Evolutionary conservation across 2,113 vertebrate species (phyloP).

Genomic region (Sinocyclocheilus maitianheensis): DNA sequence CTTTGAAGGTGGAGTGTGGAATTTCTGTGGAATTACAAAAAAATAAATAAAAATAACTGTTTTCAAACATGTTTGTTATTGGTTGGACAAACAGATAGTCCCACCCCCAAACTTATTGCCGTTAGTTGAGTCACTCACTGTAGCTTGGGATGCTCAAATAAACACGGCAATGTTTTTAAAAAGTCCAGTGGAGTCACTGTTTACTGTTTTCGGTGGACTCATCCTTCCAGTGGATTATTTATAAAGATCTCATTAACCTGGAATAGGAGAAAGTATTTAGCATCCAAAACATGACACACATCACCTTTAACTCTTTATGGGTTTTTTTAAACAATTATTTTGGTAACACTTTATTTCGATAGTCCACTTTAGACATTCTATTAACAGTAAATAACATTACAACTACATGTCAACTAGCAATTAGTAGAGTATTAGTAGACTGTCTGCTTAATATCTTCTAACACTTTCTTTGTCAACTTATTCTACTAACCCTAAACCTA

Average conservation of each 20-base stretch:
- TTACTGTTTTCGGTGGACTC: not conserved
- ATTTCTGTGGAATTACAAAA: not conserved
- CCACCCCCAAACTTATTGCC: not conserved
- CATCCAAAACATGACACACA: not conserved
- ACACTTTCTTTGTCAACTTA: too few relatives aligned
- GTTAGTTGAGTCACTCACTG: conserved; percentile 5
- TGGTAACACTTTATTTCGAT: too few relatives aligned
- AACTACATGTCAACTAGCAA: too few relatives aligned
- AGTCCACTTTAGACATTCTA: too few relatives aligned
- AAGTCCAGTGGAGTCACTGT: not conserved
- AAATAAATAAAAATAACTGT: not conserved
- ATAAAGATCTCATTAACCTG: not conserved
- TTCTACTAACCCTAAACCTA: too few relatives aligned
- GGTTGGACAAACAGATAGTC: not conserved
- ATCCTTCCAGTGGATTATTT: not conserved
- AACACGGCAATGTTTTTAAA: not conserved
- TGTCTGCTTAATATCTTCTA: too few relatives aligned
- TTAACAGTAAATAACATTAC: too few relatives aligned
- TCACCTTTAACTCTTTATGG: not conserved
- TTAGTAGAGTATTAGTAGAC: too few relatives aligned
- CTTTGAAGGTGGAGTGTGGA: not conserved
- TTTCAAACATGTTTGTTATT: not conserved
- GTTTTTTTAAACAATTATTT: too few relatives aligned
- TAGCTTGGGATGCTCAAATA: not conserved
- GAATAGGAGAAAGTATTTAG: conserved; percentile 2